Conservation (phyloP, 2,113 vertebrate genomes). For the Alethe castanea region DNA sequence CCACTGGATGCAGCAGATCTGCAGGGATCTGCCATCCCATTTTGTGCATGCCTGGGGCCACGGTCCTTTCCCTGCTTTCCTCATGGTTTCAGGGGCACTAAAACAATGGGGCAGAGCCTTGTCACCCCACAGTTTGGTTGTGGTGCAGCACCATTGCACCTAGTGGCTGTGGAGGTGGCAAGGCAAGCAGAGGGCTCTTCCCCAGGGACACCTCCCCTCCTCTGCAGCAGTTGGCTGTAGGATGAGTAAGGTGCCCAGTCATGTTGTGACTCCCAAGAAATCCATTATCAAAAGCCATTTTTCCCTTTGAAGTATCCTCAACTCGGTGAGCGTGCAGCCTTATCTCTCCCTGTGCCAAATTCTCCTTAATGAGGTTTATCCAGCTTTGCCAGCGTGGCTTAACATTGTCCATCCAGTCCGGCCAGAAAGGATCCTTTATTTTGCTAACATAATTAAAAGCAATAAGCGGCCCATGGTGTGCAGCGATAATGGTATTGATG, state of each 20-base stretch:
- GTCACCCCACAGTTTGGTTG: background rate
- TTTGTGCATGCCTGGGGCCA: background rate
- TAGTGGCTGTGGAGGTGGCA: background rate
- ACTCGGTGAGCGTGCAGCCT: background rate
- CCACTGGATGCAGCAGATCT: background rate
- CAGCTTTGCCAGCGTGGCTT: constrained; percentile 54
- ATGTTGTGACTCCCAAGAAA: background rate
- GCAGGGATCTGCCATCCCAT: background rate
- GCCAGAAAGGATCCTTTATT: constrained; percentile 57
- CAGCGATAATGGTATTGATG: constrained; percentile 33
- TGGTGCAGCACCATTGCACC: background rate
- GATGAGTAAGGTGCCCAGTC: background rate
- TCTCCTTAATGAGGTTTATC: constrained; percentile 64
- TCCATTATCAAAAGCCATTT: background rate
- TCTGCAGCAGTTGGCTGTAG: background rate
- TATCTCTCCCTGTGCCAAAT: constrained; percentile 41
- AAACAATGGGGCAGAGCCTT: background rate
- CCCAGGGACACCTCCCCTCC: background rate
- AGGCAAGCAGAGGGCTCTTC: background rate
- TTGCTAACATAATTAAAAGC: constrained; percentile 62
- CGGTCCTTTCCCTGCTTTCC: background rate
- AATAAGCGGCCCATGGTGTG: constrained; percentile 42
- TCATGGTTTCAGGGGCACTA: background rate
- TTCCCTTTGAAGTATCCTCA: constrained; percentile 21
- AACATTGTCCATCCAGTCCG: constrained; percentile 24